Evolutionary conservation across 1,140 invertebrate genomes (phyloP), one percentile per base, ranked within the genome.

Genomic region (Megathymus violae): DNA sequence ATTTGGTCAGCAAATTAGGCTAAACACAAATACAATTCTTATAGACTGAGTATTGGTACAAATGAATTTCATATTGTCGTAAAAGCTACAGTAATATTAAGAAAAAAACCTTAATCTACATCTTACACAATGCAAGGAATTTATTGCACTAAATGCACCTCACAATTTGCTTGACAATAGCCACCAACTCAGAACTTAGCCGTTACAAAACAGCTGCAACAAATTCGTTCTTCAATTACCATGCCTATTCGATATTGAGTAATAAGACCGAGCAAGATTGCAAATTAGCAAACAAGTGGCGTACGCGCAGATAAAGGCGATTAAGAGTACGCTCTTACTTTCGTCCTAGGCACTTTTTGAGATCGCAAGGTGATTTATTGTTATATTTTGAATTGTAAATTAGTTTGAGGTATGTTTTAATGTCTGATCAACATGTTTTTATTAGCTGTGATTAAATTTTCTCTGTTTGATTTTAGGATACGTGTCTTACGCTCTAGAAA

Each of bases 191-290:
- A 25, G 3, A 44, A 19, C 22, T 34, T 16, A 43, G 51, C 13
- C 6, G 27, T 58, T 58, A 17, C 52, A 44, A 44, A 58, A 58
- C 40, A 34, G 52, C 52, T 58, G 19, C 52, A 58, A 58, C 52
- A 58, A 58, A 44, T 58, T 41, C 43, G 40, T 44, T 58, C 11
- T 48, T 58, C 52, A 25, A 58, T 58, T 58, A 58, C 40, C 52
- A 70, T 66, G 64, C 62, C 34, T 66, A 66, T 70, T 66, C 27
- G 51, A 64, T 60, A 59, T 64, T 64, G 58, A 61, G 59, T 62
- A 63, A 70, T 52, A 63, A 70, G 54, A 62, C 54, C 36, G 54
- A 46, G 43, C 68, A 47, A 50, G 64, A 66, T 66, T 70, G 68
- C 64, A 70, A 70, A 70, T 66, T 43, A 63, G 54, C 41, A 46